Conservation (phyloP, 2,113 vertebrate genomes). For the Galemys pyrenaicus region DNA sequence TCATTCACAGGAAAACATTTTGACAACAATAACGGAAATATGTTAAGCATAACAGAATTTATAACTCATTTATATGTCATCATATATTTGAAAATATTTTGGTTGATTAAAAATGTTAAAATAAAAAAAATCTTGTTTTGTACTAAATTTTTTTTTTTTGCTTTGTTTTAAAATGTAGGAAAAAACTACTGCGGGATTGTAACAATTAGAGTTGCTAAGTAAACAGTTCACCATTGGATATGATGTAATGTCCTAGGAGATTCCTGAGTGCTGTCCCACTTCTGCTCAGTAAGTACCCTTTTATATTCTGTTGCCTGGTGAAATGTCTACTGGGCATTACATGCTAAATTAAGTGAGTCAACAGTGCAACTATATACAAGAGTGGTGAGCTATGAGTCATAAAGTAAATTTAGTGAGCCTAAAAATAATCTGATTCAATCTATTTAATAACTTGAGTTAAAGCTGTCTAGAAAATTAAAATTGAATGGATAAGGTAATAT, state of each 20-base stretch:
- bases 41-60: neutral
- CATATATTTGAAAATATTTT: neutral
- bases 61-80: neutral
- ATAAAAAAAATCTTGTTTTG: neutral
- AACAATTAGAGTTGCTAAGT: constrained; percentile 58
- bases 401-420: neutral
- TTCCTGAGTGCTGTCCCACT: neutral
- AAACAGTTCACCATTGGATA: constrained; percentile 46
- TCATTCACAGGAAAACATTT: neutral
- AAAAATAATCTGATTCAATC: neutral
- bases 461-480: neutral
- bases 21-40: neutral
- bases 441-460: neutral
- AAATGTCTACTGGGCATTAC: constrained; percentile 52
- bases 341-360: constrained; percentile 64
- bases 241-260: constrained; percentile 50
- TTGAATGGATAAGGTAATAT: neutral
- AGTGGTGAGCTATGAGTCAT: neutral
- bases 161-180: constrained; percentile 5
- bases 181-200: constrained; percentile 40
- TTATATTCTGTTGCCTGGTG: neutral
- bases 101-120: neutral
- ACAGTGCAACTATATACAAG: neutral
- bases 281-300: constrained; percentile 58
- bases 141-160: neutral